Conservation (phyloP, 2,797 vertebrate species). For the Pseudotriccus pelzelni region DNA sequence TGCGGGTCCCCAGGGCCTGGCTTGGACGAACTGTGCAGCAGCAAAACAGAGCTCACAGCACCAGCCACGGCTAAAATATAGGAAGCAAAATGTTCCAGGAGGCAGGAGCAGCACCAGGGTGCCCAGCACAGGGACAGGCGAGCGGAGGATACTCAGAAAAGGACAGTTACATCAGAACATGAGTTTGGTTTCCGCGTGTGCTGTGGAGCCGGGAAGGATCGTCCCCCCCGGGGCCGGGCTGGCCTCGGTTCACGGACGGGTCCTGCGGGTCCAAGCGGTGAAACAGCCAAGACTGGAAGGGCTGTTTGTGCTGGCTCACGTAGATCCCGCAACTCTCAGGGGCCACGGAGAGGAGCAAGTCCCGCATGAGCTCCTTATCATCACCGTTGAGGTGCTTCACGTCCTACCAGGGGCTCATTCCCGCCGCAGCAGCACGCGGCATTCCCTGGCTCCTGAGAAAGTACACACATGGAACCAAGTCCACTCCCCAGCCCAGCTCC, state of each 20-base stretch:
- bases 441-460: not conserved
- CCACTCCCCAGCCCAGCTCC: not conserved
- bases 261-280: rapidly evolving
- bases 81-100: constrained; percentile 51
- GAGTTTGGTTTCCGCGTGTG: not conserved
- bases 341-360: not conserved
- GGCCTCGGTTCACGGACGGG: not conserved
- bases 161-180: not conserved
- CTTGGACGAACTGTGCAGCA: constrained; percentile 37
- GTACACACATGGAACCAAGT: rapidly evolving
- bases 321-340: not conserved
- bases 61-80: not conserved
- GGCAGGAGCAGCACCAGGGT: not conserved
- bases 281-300: not conserved
- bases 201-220: not conserved
- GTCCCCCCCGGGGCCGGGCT: not conserved
- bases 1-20: not conserved
- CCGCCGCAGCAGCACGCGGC: rapidly evolving
- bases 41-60: not conserved
- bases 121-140: not conserved
- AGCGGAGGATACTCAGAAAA: not conserved
- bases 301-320: rapidly evolving
- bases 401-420: not conserved
- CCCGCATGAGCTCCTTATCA: rapidly evolving
- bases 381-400: rapidly evolving